Base-by-base conservation (phyloP, 2,888 invertebrate species). In the Plagodis dolabraria region DNA sequence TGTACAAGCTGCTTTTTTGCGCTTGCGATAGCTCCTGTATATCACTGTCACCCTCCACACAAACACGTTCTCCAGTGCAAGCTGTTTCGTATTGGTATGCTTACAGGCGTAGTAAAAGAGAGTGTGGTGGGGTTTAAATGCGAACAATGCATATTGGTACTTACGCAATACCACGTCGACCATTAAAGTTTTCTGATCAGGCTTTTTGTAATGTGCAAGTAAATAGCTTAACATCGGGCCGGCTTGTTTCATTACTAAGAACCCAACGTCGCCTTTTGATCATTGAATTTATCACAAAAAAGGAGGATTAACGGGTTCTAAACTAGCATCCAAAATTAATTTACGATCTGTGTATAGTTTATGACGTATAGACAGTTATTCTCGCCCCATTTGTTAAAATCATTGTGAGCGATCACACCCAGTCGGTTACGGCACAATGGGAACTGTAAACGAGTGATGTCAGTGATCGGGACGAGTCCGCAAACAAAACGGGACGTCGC, bases 321-420 rank as follows among this genome's bases (percentile, higher is more conserved):
- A 45, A 40, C 53, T 53, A 55, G 11, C 47, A 42, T 67, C 48
- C 56, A 66, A 56, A 50, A 65, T 67, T 82, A 83, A 87, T 88
- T 87, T 88, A 89, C 75, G 85, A 84, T 82, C 82, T 90, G 86
- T 89, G 77, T 88, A 81, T 79, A 80, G 78, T 74, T 54, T 84
- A 86, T 84, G 87, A 86, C 76, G 79, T 80, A 88, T 85, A 78
- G 83, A 79, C 78, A 79, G 82, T 84, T 86, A 85, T 87, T 85
- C 77, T 85, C 83, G 84, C 82, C 78, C 85, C 82, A 89, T 89
- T 89, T 85, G 86, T 86, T 77, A 74, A 67, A 71, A 75, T 78
- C 77, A 82, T 90, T 91, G 89, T 91, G 70, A 72, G 63, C 74
- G 83, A 86, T 91, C 88, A 91, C 91, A 90, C 90, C 90, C 91